Evolutionary conservation across 2,797 vertebrate species (phyloP), one percentile per base, ranked within the genome.

Genomic region (Myotis daubentonii): DNA sequence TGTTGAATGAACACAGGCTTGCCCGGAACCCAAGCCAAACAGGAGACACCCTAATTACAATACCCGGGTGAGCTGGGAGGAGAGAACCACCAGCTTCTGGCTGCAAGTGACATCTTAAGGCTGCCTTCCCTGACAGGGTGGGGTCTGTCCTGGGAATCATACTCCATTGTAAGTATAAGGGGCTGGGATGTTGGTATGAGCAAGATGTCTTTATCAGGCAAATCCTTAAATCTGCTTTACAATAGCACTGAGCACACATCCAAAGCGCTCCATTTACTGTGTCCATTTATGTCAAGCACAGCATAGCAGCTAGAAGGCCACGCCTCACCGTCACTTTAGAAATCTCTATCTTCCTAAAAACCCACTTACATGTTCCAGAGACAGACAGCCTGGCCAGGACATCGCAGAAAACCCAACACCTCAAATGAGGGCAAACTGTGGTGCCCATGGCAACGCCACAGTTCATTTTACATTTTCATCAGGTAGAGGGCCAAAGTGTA

Each of bases 401-500:
- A 89, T 60, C 81, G 86, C 51, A 84, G 89, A 70, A 87, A 83
- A 87, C 22, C 16, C 49, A 76, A 6, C 38, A 80, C 44, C 65
- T 93, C 8, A 4, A 97, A 95, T 71, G 20, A 97, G 60, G 57
- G 80, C 19, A 82, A 3, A 49, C 4, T 41, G 2, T 51, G 68
- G 55, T 71, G 88, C 19, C 76, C 44, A 89, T 51, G 87, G 90
- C 62, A 92, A 68, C 53, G 95, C 0, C 13, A 65, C 3, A 23
- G 71, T 92, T 96, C 62, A 87, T 55, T 96, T 95, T n/a, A 80
- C 33, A 44, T 76, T 81, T 95, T 91, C 47, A 81, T 68, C 70
- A 88, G 76, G 92, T 16, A 60, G 51, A 30, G 0, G 1, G 78
- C 49, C 38, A 91, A 10, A 20, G 17, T 70, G 41, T 4, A 49